A percentile compares a stretch with the other conserved stretches of the same genome.
Conservation (phyloP, 2,113 vertebrate species). For the Coturnix japonica region DNA sequence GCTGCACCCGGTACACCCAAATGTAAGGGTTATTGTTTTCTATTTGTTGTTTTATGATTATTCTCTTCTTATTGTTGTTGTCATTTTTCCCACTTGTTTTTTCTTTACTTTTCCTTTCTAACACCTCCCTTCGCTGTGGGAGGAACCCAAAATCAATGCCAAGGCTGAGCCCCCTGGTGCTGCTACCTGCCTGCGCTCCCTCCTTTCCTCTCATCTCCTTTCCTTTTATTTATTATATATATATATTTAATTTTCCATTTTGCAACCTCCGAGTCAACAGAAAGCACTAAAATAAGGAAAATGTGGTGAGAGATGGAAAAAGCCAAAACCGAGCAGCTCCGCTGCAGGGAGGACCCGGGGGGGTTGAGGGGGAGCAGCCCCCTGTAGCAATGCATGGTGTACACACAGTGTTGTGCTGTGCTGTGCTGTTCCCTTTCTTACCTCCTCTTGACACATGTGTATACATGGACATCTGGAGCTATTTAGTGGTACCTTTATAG, state of each 20-base stretch:
- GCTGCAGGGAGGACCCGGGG: background rate
- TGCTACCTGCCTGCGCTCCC: background rate
- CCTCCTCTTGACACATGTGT: background rate
- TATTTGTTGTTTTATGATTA: background rate
- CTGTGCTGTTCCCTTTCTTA: background rate
- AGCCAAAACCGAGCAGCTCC: background rate
- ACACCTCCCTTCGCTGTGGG: fast-evolving
- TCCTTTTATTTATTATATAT: background rate
- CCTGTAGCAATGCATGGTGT: background rate
- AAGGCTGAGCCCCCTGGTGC: background rate
- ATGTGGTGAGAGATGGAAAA: conserved; percentile 30
- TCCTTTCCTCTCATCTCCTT: background rate
- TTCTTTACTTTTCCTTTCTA: background rate
- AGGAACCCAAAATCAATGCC: background rate
- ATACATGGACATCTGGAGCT: background rate
- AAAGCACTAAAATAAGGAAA: conserved; percentile 44
- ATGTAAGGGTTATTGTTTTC: background rate
- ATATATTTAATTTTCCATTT: background rate
- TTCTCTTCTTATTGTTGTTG: background rate
- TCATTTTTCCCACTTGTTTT: background rate
- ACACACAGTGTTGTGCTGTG: background rate
- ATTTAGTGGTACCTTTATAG: background rate
- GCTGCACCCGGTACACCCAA: background rate
- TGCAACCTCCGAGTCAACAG: conserved; percentile 27
- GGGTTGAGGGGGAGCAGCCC: background rate